A percentile compares a stretch with the other conserved stretches of the same genome.
Evolutionary conservation across 1,140 invertebrate species (phyloP).

Genomic region (Euschistus heros): DNA sequence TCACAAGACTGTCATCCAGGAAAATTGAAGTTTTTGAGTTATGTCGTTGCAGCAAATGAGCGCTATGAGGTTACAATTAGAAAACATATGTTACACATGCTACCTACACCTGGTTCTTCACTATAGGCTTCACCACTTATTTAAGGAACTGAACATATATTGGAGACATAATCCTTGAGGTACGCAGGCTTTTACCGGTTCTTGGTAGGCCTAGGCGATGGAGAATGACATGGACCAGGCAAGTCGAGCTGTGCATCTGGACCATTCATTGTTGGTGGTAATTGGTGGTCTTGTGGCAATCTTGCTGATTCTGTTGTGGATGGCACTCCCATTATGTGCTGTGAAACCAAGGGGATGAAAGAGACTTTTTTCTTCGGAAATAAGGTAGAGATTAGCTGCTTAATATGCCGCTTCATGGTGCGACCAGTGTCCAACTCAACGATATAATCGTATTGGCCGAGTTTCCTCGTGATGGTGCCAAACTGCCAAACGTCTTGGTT

Average conservation of each 20-base stretch:
- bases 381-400: constrained; percentile 23
- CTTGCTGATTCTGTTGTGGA: neutral
- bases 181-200: neutral
- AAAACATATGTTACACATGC: no score
- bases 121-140: no score
- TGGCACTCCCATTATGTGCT: neutral
- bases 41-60: no score
- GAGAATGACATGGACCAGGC: no score
- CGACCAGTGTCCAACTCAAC: constrained; percentile 27
- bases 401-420: constrained; percentile 29
- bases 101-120: no score
- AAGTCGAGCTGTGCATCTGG: no score
- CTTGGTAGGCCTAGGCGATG: neutral
- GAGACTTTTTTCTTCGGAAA: neutral
- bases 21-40: no score
- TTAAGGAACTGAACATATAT: no score
- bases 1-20: no score
- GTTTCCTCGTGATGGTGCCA: constrained; percentile 24
- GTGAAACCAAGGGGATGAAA: neutral
- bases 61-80: no score
- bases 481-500: no score
- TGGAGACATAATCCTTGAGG: neutral
- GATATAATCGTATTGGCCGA: constrained; percentile 28
- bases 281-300: neutral
- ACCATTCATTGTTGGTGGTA: neutral